Conservation (phyloP, 2,797 vertebrate species). For the Cygnus olor region DNA sequence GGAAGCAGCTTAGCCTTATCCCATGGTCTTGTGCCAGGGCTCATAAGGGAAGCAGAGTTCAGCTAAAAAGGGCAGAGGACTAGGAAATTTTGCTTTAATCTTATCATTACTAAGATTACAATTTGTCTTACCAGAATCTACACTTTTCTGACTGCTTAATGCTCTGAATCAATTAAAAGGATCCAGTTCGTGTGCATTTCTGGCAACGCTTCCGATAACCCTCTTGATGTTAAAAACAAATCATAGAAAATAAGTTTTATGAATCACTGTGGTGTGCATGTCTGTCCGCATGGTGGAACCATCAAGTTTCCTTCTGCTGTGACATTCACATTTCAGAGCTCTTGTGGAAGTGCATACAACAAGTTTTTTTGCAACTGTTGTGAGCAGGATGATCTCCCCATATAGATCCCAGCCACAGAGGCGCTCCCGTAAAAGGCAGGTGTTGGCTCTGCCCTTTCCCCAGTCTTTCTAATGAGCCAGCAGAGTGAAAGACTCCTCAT, state of each 20-base stretch:
- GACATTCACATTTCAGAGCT: background rate
- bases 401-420: background rate
- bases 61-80: background rate
- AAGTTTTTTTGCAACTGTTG: background rate
- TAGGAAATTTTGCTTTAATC: background rate
- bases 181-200: background rate
- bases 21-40: background rate
- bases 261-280: background rate
- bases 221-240: background rate
- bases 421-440: slow-evolving; percentile 12
- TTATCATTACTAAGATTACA: background rate
- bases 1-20: background rate
- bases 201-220: background rate
- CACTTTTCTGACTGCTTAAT: background rate
- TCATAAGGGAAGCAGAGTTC: background rate
- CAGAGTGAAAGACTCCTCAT: slow-evolving; percentile 11
- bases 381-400: background rate
- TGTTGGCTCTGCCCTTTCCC: slow-evolving; percentile 7
- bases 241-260: background rate
- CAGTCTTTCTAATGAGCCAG: slow-evolving; percentile 25
- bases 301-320: background rate
- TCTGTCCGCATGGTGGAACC: background rate
- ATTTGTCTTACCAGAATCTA: background rate
- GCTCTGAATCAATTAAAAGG: background rate
- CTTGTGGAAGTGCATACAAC: background rate